A percentile compares a stretch with the other conserved stretches of the same genome.
These are phyloP conservation scores for Mnemiopsis leidyi DNA, from an alignment of 37 sponge, comb jelly and placozoan species.

Conservation along the genomic window DNA sequence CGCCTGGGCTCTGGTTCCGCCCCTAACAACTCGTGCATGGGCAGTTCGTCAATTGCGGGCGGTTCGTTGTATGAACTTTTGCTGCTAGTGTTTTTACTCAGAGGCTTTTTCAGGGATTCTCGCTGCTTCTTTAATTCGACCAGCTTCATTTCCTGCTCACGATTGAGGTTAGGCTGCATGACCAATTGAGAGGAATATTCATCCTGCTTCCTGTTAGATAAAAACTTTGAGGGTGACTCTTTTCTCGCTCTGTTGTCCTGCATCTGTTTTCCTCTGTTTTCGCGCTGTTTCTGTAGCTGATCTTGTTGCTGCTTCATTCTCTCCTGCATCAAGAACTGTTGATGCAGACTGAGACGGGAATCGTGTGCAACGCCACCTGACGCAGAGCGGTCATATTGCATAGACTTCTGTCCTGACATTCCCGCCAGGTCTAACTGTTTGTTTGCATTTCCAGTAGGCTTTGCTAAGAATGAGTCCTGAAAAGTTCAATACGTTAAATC, in stretches of 20 bases:
- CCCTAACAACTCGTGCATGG: constrained; percentile 1
- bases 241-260: neutral
- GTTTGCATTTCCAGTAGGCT: neutral
- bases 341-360: neutral
- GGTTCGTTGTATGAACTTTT: neutral
- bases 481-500: too few relatives aligned
- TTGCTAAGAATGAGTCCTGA: neutral
- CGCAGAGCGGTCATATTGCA: too few relatives aligned
- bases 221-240: neutral
- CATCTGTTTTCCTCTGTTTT: neutral
- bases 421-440: neutral
- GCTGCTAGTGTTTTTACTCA: neutral
- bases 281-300: neutral
- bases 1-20: neutral
- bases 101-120: neutral
- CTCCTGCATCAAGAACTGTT: constrained; percentile 42
- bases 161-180: neutral
- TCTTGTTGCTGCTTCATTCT: constrained; percentile 33
- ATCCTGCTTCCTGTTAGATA: neutral
- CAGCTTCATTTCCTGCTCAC: neutral
- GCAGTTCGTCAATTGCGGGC: neutral
- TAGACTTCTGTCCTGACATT: neutral
- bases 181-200: neutral
- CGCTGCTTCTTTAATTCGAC: constrained; percentile 44
- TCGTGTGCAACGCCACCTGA: too few relatives aligned